A percentile compares a stretch with the other conserved stretches of the same genome.
Conservation (phyloP, 2,888 invertebrate genomes). For the Scrobipalpa costella region DNA sequence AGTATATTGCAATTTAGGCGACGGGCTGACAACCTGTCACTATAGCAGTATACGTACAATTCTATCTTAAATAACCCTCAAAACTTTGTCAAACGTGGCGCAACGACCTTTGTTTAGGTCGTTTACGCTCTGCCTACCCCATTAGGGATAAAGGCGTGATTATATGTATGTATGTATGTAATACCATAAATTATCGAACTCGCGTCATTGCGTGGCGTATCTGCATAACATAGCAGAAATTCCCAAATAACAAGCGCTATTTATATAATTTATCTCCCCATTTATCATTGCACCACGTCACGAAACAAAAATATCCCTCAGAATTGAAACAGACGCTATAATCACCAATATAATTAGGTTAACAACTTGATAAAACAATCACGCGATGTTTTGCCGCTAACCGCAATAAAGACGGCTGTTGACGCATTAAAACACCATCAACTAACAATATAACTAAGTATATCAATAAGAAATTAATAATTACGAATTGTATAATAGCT, state of each 20-base stretch:
- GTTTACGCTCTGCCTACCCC: too few species aligned
- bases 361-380: conserved; percentile 3
- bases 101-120: too few species aligned
- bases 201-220: background rate
- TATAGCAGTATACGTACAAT: too few species aligned
- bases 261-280: background rate
- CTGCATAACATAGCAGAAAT: background rate
- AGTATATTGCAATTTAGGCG: too few species aligned
- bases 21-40: too few species aligned
- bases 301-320: background rate
- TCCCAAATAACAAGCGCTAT: background rate
- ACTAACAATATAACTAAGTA: background rate
- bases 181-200: too few species aligned
- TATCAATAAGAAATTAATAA: background rate
- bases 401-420: too few species aligned
- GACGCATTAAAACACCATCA: background rate
- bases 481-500: background rate
- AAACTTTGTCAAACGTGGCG: too few species aligned
- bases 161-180: too few species aligned
- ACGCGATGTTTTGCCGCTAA: background rate
- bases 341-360: background rate
- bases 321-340: background rate
- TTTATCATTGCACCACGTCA: background rate
- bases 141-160: too few species aligned
- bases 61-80: too few species aligned